phyloP scores from a whole-genome alignment of 2,113 vertebrate species.

The Edolisoma coerulescens region DNA sequence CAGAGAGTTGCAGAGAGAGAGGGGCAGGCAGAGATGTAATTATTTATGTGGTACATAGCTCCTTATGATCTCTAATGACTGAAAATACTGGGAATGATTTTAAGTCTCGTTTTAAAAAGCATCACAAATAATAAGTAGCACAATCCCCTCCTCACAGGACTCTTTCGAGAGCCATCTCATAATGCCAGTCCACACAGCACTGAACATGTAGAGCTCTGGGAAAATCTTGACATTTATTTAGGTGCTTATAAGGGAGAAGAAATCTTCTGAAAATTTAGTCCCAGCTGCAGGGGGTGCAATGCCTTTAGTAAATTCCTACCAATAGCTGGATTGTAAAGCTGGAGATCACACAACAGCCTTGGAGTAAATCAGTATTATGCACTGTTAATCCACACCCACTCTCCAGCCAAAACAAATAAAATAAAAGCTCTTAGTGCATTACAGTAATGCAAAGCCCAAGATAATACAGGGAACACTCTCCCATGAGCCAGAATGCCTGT shows the following conservation, averaged over 20 bases:
- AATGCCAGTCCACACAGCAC: background rate
- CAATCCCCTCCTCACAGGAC: background rate
- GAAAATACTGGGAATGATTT: background rate
- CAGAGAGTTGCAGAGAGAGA: background rate
- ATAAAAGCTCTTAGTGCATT: conserved; percentile 9
- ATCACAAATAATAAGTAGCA: background rate
- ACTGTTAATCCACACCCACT: conserved; percentile 18
- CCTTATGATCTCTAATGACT: background rate
- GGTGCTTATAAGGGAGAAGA: background rate
- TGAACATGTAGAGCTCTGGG: background rate
- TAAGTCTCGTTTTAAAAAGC: background rate
- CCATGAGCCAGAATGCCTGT: background rate
- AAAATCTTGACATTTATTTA: background rate
- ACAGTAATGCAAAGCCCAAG: background rate
- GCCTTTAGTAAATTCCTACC: background rate
- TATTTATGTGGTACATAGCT: background rate
- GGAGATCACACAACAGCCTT: background rate
- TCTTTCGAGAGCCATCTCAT: background rate
- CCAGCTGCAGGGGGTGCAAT: background rate
- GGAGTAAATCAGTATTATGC: background rate
- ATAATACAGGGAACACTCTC: background rate
- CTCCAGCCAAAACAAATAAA: conserved; percentile 18
- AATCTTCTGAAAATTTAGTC: background rate
- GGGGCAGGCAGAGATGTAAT: background rate
- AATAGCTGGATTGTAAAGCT: background rate